Conservation (phyloP, 1,140 invertebrate species). For the Drosophila bipectinata region DNA sequence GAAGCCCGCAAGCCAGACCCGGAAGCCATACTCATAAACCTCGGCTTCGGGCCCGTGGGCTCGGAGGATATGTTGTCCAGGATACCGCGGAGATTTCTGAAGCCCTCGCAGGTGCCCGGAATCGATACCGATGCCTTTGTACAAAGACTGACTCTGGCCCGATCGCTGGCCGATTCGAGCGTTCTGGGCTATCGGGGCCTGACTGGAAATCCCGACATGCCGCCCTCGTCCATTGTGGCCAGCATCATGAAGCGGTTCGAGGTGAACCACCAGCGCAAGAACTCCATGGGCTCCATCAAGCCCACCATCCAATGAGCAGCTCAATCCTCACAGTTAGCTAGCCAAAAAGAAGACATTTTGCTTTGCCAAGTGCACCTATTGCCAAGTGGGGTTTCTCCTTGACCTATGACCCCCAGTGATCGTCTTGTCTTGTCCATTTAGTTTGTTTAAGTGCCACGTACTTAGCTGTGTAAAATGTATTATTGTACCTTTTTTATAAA, state of each 20-base stretch:
- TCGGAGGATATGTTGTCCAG: slow-evolving; percentile 84
- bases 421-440: slow-evolving; percentile 71
- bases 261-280: slow-evolving; percentile 80
- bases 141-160: slow-evolving; percentile 86
- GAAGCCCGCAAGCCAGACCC: slow-evolving; percentile 89
- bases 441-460: slow-evolving; percentile 66
- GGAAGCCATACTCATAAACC: slow-evolving; percentile 88
- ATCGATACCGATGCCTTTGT: slow-evolving; percentile 87
- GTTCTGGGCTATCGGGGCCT: slow-evolving; percentile 87
- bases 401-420: slow-evolving; percentile 53
- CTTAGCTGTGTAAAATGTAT: slow-evolving; percentile 59
- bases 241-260: slow-evolving; percentile 83
- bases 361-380: slow-evolving; percentile 22
- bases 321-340: slow-evolving; percentile 26
- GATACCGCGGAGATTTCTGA: slow-evolving; percentile 87
- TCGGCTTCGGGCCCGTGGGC: slow-evolving; percentile 86
- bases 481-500: slow-evolving; percentile 29
- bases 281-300: slow-evolving; percentile 76
- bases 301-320: slow-evolving; percentile 50
- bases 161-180: slow-evolving; percentile 86
- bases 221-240: slow-evolving; percentile 79
- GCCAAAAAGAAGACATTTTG: slow-evolving; percentile 32
- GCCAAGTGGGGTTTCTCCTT: slow-evolving; percentile 22
- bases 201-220: slow-evolving; percentile 84
- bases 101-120: slow-evolving; percentile 87